phyloP scores from a whole-genome alignment of 30 jellyfish, hydroid and myxozoan genomes.

The Hydractinia echinata region DNA sequence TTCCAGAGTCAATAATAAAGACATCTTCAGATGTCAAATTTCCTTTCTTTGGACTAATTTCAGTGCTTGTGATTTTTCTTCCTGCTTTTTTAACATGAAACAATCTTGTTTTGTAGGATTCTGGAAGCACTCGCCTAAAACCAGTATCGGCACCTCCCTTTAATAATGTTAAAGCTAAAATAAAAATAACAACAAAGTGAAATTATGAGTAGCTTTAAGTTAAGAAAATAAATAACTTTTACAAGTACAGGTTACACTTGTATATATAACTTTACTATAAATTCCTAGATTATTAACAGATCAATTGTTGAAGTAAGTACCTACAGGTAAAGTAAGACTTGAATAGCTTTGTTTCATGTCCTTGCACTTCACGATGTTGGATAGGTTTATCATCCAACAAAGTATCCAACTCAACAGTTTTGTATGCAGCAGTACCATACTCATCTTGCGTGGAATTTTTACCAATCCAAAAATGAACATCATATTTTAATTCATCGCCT shows the following conservation, averaged over 20 bases:
- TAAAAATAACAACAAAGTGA: not conserved
- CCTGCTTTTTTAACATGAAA: conserved; percentile 63
- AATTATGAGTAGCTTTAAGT: no score
- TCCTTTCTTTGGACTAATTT: conserved; percentile 78
- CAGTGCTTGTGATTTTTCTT: conserved; percentile 52
- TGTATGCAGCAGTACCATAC: conserved; percentile 99
- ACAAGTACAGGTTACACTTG: no score
- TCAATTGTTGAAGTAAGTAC: not conserved
- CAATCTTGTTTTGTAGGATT: conserved; percentile 69
- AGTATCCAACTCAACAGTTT: conserved; percentile 98
- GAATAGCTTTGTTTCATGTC: conserved; percentile 80
- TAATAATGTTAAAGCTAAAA: conserved; percentile 32
- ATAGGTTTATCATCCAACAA: conserved; percentile 93
- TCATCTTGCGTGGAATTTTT: conserved; percentile 93
- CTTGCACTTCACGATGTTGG: conserved; percentile 98
- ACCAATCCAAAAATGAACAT: conserved; percentile 99
- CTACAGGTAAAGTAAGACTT: conserved; percentile 58
- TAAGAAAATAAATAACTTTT: no score
- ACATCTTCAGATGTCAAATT: conserved; percentile 95
- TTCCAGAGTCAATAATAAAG: conserved; percentile 80
- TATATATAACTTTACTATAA: no score
- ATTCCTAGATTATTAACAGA: no score
- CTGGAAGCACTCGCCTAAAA: conserved; percentile 93
- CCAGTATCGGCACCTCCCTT: conserved; percentile 84
- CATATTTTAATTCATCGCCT: conserved; percentile 67